Percentiles rank a stretch among this genome's conserved stretches.
These are phyloP conservation scores for Goniozus legneri DNA, from an alignment of 1,140 invertebrate species.

Conservation along the genomic window DNA sequence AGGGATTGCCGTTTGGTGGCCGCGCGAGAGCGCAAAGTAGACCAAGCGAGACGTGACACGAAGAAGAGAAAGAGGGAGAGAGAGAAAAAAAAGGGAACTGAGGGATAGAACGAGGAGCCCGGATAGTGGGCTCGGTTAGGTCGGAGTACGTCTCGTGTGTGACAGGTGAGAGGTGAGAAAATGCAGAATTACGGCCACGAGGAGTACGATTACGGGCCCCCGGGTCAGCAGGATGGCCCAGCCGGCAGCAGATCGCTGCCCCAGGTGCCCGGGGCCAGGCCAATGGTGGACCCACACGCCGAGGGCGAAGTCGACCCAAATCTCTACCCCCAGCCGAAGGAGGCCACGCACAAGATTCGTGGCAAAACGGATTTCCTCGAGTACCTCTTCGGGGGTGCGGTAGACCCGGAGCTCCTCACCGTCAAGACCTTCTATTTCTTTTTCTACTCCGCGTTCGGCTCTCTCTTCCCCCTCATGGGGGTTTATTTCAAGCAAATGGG, in stretches of 20 bases:
- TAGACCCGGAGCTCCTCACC: slow-evolving; percentile 85
- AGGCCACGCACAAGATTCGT: slow-evolving; percentile 84
- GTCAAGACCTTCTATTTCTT: slow-evolving; percentile 99
- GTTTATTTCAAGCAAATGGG: slow-evolving; percentile 99
- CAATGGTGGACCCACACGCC: slow-evolving; percentile 71
- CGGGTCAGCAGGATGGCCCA: slow-evolving; percentile 3
- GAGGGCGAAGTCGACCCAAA: slow-evolving; percentile 72
- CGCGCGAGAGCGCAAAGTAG: too few relatives aligned
- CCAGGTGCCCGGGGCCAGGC: slow-evolving; percentile 51
- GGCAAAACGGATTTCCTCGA: slow-evolving; percentile 81
- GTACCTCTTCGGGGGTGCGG: slow-evolving; percentile 74
- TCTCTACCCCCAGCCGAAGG: slow-evolving; percentile 77
- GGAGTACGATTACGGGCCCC: slow-evolving; percentile 33
- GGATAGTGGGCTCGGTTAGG: too few relatives aligned
- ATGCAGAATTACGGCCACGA: slow-evolving; percentile 47
- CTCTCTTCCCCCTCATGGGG: slow-evolving; percentile 94
- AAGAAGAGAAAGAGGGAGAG: not conserved
- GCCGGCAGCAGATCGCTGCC: slow-evolving; percentile 21
- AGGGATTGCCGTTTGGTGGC: slow-evolving; percentile 13
- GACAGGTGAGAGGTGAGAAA: not conserved
- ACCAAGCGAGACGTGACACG: too few relatives aligned
- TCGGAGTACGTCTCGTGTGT: too few relatives aligned
- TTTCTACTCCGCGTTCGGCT: slow-evolving; percentile 98
- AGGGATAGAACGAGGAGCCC: too few relatives aligned
- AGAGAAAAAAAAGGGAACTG: too few relatives aligned